These are phyloP conservation scores for Ceratina japonica DNA, from an alignment of 1,140 invertebrate genomes.

Conservation along the genomic window DNA sequence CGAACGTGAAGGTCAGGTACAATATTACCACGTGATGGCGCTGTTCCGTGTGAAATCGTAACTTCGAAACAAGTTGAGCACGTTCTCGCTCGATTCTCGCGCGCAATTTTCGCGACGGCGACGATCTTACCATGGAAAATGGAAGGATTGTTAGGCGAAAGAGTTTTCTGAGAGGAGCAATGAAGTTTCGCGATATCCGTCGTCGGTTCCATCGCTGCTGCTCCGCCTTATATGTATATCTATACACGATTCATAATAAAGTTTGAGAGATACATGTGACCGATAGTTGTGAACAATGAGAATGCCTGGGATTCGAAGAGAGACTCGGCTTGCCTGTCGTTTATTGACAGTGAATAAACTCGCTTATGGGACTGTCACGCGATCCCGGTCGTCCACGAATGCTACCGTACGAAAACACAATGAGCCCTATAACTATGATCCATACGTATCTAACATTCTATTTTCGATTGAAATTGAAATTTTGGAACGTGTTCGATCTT, in stretches of 20 bases:
- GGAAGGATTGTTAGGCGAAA: neutral
- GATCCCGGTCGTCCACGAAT: neutral
- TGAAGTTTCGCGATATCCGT: too few relatives aligned
- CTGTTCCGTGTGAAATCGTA: slow-evolving; percentile 42
- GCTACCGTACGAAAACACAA: neutral
- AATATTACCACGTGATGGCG: slow-evolving; percentile 54
- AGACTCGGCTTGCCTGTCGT: slow-evolving; percentile 19
- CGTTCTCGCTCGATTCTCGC: slow-evolving; percentile 36
- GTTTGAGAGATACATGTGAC: neutral
- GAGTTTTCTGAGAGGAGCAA: neutral
- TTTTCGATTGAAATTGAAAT: neutral
- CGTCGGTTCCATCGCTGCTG: neutral
- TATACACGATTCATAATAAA: too few relatives aligned
- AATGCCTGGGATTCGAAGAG: slow-evolving; percentile 31
- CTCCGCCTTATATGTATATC: neutral
- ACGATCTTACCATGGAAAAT: slow-evolving; percentile 5
- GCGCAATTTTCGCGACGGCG: slow-evolving; percentile 22
- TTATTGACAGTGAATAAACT: slow-evolving; percentile 45
- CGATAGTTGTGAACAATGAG: neutral
- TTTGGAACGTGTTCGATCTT: neutral
- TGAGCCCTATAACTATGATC: too few relatives aligned
- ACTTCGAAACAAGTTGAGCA: slow-evolving; percentile 19
- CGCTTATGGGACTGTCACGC: neutral
- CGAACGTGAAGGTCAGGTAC: slow-evolving; percentile 59
- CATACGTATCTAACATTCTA: neutral